These are phyloP conservation scores for Chaetops frenatus DNA, from an alignment of 2,113 vertebrate genomes.

Conservation along the genomic window DNA sequence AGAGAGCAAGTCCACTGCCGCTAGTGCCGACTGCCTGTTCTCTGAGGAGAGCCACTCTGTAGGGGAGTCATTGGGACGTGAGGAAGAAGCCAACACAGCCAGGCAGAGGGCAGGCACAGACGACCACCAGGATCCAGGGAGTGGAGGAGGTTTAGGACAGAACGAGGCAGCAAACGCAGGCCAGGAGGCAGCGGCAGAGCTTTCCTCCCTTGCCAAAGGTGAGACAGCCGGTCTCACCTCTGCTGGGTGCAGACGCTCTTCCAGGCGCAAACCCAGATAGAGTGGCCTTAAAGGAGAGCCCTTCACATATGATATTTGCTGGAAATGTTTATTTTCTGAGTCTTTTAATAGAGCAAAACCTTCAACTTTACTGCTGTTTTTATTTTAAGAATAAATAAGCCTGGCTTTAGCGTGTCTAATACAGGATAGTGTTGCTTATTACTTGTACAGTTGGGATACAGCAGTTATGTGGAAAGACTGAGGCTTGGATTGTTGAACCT, in stretches of 20 bases:
- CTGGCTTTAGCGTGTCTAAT: slow-evolving; percentile 52
- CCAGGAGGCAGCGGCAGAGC: background rate
- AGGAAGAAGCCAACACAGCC: background rate
- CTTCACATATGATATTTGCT: background rate
- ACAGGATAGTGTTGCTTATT: slow-evolving; percentile 18
- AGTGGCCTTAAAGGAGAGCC: slow-evolving; percentile 11
- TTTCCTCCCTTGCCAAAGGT: background rate
- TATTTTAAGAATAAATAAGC: slow-evolving; percentile 67
- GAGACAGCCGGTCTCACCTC: background rate
- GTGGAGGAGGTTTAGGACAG: background rate
- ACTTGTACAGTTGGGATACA: background rate
- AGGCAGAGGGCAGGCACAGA: background rate
- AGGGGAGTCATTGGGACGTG: background rate
- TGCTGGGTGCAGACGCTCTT: slow-evolving; percentile 49
- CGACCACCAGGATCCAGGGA: background rate
- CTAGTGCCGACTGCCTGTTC: background rate
- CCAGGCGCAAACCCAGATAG: slow-evolving; percentile 65
- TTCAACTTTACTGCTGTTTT: slow-evolving; percentile 59
- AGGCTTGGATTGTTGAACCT: background rate
- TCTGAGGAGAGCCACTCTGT: background rate
- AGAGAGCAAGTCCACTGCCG: background rate
- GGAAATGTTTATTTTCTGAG: slow-evolving; percentile 59
- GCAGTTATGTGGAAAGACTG: background rate
- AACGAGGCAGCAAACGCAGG: background rate
- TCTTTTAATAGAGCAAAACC: slow-evolving; percentile 43